phyloP scores from a whole-genome alignment of 2,113 vertebrate genomes.

The Fulica atra region DNA sequence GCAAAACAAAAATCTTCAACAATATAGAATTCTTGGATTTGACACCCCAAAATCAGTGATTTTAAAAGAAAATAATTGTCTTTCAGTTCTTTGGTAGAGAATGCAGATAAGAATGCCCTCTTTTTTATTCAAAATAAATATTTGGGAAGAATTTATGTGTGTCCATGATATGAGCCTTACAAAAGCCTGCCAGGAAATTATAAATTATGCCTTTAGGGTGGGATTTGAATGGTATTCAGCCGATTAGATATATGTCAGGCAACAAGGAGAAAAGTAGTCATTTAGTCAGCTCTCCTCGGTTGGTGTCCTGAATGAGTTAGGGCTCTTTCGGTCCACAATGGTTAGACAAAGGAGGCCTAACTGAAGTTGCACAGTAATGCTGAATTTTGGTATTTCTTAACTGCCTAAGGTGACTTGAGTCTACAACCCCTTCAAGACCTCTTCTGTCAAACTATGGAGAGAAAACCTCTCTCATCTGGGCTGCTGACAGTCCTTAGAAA shows the following conservation, averaged over 20 bases:
- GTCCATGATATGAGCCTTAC: not conserved
- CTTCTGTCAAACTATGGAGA: not conserved
- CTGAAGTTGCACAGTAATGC: not conserved
- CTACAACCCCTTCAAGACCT: not conserved
- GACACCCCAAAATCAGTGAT: not conserved
- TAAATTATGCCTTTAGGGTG: not conserved
- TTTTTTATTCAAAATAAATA: not conserved
- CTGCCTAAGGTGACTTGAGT: not conserved
- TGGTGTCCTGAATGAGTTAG: not conserved
- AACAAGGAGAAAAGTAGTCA: not conserved
- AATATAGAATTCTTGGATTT: not conserved
- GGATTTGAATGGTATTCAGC: not conserved
- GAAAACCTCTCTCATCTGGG: not conserved
- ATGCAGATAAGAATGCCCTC: not conserved
- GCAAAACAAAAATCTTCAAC: not conserved
- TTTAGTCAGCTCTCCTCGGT: not conserved
- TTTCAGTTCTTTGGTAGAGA: not conserved
- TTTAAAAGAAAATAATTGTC: not conserved
- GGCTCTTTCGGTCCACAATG: not conserved
- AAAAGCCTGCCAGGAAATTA: not conserved
- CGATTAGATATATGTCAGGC: not conserved
- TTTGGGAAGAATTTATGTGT: not conserved
- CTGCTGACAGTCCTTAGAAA: not conserved
- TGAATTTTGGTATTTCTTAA: not conserved
- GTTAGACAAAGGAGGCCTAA: not conserved